Percentiles rank a stretch among this genome's conserved stretches.
These are phyloP conservation scores for Hirtodrosophila confusa DNA, from an alignment of 2,888 invertebrate genomes.

Conservation along the genomic window DNA sequence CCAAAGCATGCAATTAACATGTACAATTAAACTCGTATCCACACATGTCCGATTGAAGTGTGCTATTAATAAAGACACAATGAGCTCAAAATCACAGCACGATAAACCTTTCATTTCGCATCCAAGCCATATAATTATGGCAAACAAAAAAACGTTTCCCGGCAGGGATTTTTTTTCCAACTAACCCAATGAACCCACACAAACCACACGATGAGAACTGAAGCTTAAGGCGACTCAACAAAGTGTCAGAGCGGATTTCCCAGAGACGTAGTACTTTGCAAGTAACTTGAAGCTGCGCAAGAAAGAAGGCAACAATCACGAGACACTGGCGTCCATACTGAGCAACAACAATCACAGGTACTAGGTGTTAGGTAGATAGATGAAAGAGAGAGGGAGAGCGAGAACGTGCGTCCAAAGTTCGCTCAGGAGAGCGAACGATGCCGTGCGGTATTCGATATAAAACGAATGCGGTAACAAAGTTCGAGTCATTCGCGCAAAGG, in stretches of 20 bases:
- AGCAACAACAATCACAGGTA: constrained; percentile 37
- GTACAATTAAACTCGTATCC: constrained; percentile 11
- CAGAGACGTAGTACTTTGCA: constrained; percentile 40
- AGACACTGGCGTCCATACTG: constrained; percentile 27
- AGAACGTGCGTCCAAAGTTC: constrained; percentile 11
- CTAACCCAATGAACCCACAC: constrained; percentile 34
- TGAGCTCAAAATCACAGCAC: constrained; percentile 39
- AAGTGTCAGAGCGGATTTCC: constrained; percentile 67
- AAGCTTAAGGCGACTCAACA: constrained; percentile 34
- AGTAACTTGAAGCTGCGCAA: constrained; percentile 37
- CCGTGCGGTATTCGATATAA: constrained; percentile 59
- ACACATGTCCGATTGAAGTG: constrained; percentile 20
- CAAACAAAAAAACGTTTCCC: constrained; percentile 32
- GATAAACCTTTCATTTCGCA: constrained; percentile 31
- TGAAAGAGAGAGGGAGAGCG: constrained; percentile 1
- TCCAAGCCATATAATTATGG: constrained; percentile 50
- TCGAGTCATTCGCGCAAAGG: constrained; percentile 75
- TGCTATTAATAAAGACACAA: constrained; percentile 47
- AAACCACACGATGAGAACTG: constrained; percentile 34
- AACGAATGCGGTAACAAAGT: constrained; percentile 53
- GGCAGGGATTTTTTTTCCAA: constrained; percentile 42
- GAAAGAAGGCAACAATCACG: constrained; percentile 38
- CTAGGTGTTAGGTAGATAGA: background rate
- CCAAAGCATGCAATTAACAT: constrained; percentile 13
- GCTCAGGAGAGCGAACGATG: constrained; percentile 29